phyloP scores from a whole-genome alignment of 1,140 invertebrate species.

The Probaryconus sp. region DNA sequence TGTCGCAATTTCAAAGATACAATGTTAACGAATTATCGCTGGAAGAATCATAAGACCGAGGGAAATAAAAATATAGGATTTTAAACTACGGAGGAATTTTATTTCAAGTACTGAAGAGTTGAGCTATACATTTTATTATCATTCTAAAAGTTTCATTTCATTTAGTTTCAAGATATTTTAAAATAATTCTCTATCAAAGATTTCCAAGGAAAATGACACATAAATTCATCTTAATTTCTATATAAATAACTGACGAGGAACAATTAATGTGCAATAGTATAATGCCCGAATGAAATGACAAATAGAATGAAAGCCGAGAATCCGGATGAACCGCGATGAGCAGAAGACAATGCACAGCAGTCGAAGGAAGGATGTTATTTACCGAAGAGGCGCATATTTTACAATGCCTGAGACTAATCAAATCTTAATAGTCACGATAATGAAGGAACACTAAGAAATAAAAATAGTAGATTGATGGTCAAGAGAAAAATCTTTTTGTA shows the following conservation, averaged over 20 bases:
- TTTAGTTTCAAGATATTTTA: no score
- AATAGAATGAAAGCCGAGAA: conserved; percentile 17
- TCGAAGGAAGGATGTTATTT: conserved; percentile 66
- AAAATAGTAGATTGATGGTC: conserved; percentile 36
- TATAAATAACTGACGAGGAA: conserved; percentile 21
- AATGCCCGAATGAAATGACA: conserved; percentile 32
- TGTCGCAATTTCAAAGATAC: no score
- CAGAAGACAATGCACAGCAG: conserved; percentile 25
- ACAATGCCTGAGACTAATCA: conserved; percentile 70
- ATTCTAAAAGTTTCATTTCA: no score
- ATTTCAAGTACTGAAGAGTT: no score
- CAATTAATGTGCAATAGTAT: conserved; percentile 26
- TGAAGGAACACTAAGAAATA: conserved; percentile 70
- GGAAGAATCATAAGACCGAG: no score
- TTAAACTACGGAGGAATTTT: no score
- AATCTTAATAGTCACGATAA: conserved; percentile 76
- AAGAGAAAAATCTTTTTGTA: conserved; percentile 3
- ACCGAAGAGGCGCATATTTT: conserved; percentile 67
- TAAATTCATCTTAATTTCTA: conserved; percentile 25
- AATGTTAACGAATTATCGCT: no score
- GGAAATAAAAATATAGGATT: no score
- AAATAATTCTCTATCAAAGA: no score
- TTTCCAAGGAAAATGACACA: conserved; percentile 3
- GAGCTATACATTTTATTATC: no score
- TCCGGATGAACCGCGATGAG: background rate